Percentiles rank a stretch among this genome's conserved stretches.
Evolutionary conservation across 2,797 vertebrate genomes (phyloP).

Genomic region (Cuniculus paca): DNA sequence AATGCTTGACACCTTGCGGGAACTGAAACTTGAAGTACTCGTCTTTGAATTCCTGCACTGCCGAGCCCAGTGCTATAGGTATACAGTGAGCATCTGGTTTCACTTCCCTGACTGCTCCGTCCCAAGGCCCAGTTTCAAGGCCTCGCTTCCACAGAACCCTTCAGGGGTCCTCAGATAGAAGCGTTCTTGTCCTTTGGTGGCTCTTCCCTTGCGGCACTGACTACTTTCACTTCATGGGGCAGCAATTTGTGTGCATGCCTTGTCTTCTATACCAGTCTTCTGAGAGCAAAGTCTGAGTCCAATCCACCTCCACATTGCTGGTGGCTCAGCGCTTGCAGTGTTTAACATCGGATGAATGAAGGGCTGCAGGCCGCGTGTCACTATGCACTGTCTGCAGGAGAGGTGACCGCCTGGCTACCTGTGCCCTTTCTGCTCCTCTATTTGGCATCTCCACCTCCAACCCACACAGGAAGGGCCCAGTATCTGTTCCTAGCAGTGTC

Average conservation of each 20-base stretch:
- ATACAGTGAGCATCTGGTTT: too few species aligned
- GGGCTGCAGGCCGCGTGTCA: neutral
- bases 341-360: neutral
- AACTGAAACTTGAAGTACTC: neutral
- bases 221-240: neutral
- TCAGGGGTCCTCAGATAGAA: neutral
- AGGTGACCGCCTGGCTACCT: neutral
- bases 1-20: neutral
- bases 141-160: neutral
- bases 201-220: neutral
- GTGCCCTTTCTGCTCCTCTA: neutral
- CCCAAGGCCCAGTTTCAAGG: neutral
- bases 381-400: neutral
- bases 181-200: neutral
- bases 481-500: neutral
- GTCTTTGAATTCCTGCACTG: neutral
- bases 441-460: neutral
- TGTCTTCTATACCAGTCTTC: neutral
- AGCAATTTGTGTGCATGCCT: neutral
- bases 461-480: neutral
- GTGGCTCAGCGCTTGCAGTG: neutral
- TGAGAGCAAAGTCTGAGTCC: neutral
- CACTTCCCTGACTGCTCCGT: neutral
- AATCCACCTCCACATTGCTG: too few species aligned
- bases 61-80: neutral